A percentile compares a stretch with the other conserved stretches of the same genome.
Conservation (phyloP, 2,113 vertebrate species). For the Epinephelus fuscoguttatus region DNA sequence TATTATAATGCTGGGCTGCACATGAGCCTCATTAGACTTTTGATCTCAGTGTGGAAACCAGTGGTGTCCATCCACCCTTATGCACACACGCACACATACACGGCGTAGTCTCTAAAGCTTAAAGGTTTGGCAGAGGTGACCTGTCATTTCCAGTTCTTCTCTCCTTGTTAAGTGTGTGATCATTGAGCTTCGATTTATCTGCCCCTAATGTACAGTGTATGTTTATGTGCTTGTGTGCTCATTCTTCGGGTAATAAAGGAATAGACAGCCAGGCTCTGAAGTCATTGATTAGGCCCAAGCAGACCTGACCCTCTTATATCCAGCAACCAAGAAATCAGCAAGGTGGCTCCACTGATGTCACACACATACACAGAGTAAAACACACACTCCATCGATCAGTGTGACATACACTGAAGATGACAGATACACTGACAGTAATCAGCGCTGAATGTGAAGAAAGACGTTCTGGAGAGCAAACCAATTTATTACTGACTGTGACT, state of each 20-base stretch:
- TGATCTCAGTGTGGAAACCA: conserved; percentile 53
- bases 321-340: conserved; percentile 61
- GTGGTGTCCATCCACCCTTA: conserved; percentile 24
- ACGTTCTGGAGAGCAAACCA: conserved; percentile 61
- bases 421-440: conserved; percentile 80
- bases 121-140: conserved; percentile 55
- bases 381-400: conserved; percentile 70
- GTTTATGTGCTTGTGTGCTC: conserved; percentile 37
- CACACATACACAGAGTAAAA: conserved; percentile 31
- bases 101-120: conserved; percentile 27
- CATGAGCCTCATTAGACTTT: conserved; percentile 63
- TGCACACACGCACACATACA: neutral
- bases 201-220: conserved; percentile 21
- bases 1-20: conserved; percentile 53
- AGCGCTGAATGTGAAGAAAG: conserved; percentile 67
- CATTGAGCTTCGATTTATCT: conserved; percentile 63
- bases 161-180: conserved; percentile 50
- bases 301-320: conserved; percentile 71
- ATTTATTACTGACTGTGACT: conserved; percentile 65
- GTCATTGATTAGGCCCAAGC: conserved; percentile 74
- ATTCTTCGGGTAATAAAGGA: conserved; percentile 34
- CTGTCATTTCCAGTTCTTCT: conserved; percentile 64
- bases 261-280: conserved; percentile 68
- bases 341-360: conserved; percentile 67
- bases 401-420: conserved; percentile 74